A percentile compares a stretch with the other conserved stretches of the same genome.
These are phyloP conservation scores for Onthophagus taurus DNA, from an alignment of 1,140 invertebrate species.

Conservation along the genomic window DNA sequence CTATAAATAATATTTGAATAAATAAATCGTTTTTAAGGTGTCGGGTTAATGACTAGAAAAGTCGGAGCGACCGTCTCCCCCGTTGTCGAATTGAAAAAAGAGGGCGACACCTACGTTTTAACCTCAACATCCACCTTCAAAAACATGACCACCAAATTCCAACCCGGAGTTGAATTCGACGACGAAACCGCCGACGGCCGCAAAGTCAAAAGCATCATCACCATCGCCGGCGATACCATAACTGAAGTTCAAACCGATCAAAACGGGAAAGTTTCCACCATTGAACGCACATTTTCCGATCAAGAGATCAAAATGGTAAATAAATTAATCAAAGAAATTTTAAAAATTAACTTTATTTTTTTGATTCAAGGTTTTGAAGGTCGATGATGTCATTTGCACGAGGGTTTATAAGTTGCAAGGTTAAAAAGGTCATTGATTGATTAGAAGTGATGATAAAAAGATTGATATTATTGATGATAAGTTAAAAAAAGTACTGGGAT, in stretches of 20 bases:
- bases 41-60: slow-evolving; percentile 64
- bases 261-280: slow-evolving; percentile 52
- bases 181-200: slow-evolving; percentile 79
- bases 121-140: slow-evolving; percentile 79
- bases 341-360: slow-evolving; percentile 8
- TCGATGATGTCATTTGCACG: slow-evolving; percentile 51
- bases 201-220: slow-evolving; percentile 64
- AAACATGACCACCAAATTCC: slow-evolving; percentile 67
- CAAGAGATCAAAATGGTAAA: slow-evolving; percentile 61
- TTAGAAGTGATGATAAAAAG: too few relatives aligned
- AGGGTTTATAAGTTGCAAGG: slow-evolving; percentile 40
- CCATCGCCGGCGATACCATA: slow-evolving; percentile 57
- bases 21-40: slow-evolving; percentile 64
- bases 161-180: slow-evolving; percentile 72
- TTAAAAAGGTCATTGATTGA: too few relatives aligned
- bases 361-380: slow-evolving; percentile 46
- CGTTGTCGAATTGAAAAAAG: slow-evolving; percentile 57
- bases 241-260: slow-evolving; percentile 60
- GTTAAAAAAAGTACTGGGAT: too few relatives aligned
- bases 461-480: too few relatives aligned
- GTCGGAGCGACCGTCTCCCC: slow-evolving; percentile 65
- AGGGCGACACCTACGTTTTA: slow-evolving; percentile 58
- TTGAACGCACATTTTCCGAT: slow-evolving; percentile 56
- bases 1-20: too few relatives aligned
- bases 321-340: not conserved